phyloP scores from a whole-genome alignment of 2,113 vertebrate genomes.

The Engystomops pustulosus region DNA sequence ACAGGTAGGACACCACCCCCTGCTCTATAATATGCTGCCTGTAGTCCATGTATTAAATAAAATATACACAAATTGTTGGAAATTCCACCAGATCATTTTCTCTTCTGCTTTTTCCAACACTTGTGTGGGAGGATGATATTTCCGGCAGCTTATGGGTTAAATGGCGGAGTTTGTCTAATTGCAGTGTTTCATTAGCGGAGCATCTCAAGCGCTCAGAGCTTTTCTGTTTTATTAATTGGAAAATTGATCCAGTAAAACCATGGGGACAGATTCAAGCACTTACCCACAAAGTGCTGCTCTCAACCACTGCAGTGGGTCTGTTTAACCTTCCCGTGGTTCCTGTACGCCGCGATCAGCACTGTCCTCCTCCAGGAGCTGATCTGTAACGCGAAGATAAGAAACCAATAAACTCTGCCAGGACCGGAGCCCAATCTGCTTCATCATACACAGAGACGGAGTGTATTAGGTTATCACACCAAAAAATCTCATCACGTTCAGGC shows the following conservation, averaged over 20 bases:
- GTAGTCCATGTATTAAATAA: too few relatives aligned
- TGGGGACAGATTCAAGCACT: conserved; percentile 55
- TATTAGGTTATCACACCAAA: too few relatives aligned
- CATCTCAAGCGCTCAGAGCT: conserved; percentile 61
- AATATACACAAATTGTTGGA: too few relatives aligned
- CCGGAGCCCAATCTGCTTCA: not conserved
- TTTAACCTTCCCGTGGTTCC: conserved; percentile 46
- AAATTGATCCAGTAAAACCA: conserved; percentile 65
- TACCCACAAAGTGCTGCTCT: conserved; percentile 56
- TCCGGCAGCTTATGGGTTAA: conserved; percentile 5
- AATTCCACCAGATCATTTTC: not conserved
- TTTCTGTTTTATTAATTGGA: conserved; percentile 69
- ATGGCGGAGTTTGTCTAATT: conserved; percentile 63
- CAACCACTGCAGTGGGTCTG: conserved; percentile 49
- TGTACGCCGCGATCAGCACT: not conserved
- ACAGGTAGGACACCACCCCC: too few relatives aligned
- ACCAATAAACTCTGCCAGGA: not conserved
- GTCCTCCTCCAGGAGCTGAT: not conserved
- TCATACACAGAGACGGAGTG: too few relatives aligned
- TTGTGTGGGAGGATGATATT: not conserved
- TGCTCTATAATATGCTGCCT: too few relatives aligned
- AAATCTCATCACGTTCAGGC: too few relatives aligned
- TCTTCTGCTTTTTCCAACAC: not conserved
- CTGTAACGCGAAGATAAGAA: not conserved
- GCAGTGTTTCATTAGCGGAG: conserved; percentile 68